Conservation (phyloP, 2,113 vertebrate genomes). For the Aegotheles bennettii region DNA sequence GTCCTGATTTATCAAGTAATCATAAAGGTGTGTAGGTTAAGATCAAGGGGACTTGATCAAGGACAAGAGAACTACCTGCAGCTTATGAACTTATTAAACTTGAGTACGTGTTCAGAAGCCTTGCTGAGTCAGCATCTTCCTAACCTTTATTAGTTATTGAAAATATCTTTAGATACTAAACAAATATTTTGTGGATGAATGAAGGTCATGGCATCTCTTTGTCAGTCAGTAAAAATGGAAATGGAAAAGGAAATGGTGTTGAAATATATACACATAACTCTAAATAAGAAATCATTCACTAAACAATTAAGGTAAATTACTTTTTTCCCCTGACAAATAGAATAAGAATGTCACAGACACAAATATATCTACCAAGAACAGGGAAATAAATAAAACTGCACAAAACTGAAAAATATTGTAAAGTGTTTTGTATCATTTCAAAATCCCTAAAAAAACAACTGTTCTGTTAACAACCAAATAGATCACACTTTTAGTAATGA, state of each 20-base stretch:
- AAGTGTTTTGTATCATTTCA: background rate
- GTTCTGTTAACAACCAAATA: background rate
- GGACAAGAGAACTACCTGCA: background rate
- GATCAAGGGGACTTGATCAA: fast-evolving
- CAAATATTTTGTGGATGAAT: background rate
- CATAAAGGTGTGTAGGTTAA: background rate
- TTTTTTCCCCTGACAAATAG: background rate
- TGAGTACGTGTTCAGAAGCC: background rate
- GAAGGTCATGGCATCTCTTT: background rate
- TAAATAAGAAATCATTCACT: background rate
- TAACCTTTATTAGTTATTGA: background rate
- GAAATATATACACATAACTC: background rate
- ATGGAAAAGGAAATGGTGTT: background rate
- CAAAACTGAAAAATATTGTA: background rate
- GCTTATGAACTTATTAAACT: background rate
- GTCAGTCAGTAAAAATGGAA: background rate
- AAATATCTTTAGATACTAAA: background rate
- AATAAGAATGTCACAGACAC: background rate
- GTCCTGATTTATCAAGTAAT: background rate
- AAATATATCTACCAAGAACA: background rate
- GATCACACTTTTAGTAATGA: background rate
- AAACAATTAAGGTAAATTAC: background rate
- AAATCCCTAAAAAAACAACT: background rate
- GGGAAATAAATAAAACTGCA: background rate
- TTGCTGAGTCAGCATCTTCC: background rate